Conservation (phyloP, 2,888 invertebrate genomes). For the Magallana nippona region DNA sequence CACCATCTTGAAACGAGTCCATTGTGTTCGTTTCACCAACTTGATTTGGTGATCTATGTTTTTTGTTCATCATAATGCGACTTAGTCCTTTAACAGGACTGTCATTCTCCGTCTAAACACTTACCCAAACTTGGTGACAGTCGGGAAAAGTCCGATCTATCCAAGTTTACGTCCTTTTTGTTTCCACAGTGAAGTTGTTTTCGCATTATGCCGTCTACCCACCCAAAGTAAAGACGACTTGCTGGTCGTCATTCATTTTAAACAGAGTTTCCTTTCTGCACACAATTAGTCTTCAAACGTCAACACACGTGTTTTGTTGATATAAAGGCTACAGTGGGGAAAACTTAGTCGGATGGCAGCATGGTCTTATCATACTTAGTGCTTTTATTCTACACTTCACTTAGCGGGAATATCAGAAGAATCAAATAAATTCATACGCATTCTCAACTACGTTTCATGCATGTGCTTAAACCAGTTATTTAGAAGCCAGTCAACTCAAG, state of each 20-base stretch:
- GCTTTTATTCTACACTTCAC: slow-evolving; percentile 78
- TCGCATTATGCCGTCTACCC: slow-evolving; percentile 67
- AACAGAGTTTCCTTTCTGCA: slow-evolving; percentile 18
- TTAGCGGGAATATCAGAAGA: slow-evolving; percentile 79
- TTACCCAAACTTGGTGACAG: slow-evolving; percentile 60
- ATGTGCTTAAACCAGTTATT: slow-evolving; percentile 30
- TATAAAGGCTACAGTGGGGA: slow-evolving; percentile 68
- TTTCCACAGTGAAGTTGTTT: slow-evolving; percentile 68
- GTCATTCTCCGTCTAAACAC: slow-evolving; percentile 65
- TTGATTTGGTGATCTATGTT: slow-evolving; percentile 69
- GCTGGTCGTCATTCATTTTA: slow-evolving; percentile 46
- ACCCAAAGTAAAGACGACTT: slow-evolving; percentile 50
- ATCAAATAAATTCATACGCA: slow-evolving; percentile 76
- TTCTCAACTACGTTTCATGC: slow-evolving; percentile 33
- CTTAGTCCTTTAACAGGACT: slow-evolving; percentile 56
- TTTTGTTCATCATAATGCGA: slow-evolving; percentile 63
- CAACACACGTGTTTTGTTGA: slow-evolving; percentile 71
- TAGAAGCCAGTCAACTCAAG: slow-evolving; percentile 45
- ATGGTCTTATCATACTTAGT: slow-evolving; percentile 79
- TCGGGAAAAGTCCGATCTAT: slow-evolving; percentile 55
- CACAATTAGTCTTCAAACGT: slow-evolving; percentile 45
- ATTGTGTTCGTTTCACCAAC: slow-evolving; percentile 72
- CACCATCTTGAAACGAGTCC: slow-evolving; percentile 79
- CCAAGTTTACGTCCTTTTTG: slow-evolving; percentile 64
- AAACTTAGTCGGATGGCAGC: slow-evolving; percentile 77